Evolutionary conservation across 2,888 invertebrate species (phyloP).

Genomic region (Protonemura montana): DNA sequence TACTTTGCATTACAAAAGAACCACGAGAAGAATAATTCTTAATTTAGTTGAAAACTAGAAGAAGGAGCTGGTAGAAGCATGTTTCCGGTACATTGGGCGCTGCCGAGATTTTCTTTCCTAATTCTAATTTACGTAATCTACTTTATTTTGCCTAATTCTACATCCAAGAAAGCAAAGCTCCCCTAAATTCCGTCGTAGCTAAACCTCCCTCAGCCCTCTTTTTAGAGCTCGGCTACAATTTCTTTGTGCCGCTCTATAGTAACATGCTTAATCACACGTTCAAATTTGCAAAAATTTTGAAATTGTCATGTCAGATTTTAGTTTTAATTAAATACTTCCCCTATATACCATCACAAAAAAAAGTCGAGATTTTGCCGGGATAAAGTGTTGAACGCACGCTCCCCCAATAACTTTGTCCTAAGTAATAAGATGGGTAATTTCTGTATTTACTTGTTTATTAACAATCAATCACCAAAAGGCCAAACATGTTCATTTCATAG

Average conservation of each 20-base stretch:
- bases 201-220: neutral
- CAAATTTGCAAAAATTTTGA: neutral
- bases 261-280: neutral
- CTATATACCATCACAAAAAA: neutral
- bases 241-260: neutral
- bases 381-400: too few species aligned
- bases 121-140: slow-evolving; percentile 31
- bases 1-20: slow-evolving; percentile 44
- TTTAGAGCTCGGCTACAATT: neutral
- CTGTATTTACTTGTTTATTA: neutral
- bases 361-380: too few species aligned
- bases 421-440: too few species aligned
- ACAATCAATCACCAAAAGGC: neutral
- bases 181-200: neutral
- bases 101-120: slow-evolving; percentile 1
- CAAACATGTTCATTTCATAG: neutral
- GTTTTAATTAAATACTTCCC: neutral
- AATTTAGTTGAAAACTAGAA: slow-evolving; percentile 38
- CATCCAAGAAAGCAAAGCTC: slow-evolving; percentile 9
- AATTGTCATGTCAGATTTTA: neutral
- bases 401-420: neutral
- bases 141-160: slow-evolving; percentile 25
- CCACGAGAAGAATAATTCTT: slow-evolving; percentile 42
- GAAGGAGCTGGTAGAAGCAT: slow-evolving; percentile 30
- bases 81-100: slow-evolving; percentile 41